Evolutionary conservation across 92 coral and sea anemone species (phyloP).

Genomic region (Epizoanthus ramosus): DNA sequence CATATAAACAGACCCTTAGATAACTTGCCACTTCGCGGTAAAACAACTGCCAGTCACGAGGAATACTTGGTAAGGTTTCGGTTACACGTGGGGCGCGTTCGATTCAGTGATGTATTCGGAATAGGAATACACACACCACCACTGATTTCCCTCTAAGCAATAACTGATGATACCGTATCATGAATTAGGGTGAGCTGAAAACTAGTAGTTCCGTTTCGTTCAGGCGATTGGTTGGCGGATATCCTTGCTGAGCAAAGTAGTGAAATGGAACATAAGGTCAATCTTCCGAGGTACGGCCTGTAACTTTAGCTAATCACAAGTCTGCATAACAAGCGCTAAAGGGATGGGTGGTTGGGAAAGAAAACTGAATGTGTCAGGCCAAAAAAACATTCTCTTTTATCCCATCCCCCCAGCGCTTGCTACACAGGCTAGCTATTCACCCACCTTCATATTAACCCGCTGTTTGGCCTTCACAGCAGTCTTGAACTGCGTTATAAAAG

Average conservation of each 20-base stretch:
- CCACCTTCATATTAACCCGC: constrained; percentile 71
- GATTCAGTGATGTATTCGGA: no score
- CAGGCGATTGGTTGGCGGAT: no score
- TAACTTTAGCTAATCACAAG: not conserved
- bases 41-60: not conserved
- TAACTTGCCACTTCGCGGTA: not conserved
- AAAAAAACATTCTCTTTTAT: not conserved
- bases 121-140: no score
- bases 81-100: no score
- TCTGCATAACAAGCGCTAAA: constrained; percentile 43
- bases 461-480: constrained; percentile 67
- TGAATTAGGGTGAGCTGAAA: no score
- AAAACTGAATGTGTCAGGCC: not conserved
- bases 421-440: not conserved
- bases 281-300: not conserved
- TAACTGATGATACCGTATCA: no score
- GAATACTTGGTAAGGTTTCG: not conserved
- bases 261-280: no score
- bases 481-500: constrained; percentile 63
- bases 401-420: not conserved
- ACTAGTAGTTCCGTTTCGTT: no score
- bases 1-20: no score
- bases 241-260: no score
- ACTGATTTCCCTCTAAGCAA: no score
- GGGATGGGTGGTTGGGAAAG: no score